Conservation (phyloP, 2,113 vertebrate genomes). For the Halcyon senegalensis region DNA sequence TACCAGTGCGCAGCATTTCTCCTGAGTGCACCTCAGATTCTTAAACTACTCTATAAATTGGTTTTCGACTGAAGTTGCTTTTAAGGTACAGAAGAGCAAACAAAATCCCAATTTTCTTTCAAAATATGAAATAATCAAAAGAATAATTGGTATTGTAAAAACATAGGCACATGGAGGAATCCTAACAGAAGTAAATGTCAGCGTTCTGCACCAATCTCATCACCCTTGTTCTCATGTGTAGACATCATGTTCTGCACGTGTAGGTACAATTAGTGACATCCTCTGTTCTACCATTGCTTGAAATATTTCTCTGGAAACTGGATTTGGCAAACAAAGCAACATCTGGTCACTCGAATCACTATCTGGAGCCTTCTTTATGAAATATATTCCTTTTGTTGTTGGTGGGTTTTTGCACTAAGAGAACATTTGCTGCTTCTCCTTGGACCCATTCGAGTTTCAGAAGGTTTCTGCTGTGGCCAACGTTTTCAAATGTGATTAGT, state of each 20-base stretch:
- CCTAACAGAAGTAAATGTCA: background rate
- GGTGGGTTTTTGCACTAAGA: background rate
- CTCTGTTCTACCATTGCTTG: background rate
- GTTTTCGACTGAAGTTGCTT: background rate
- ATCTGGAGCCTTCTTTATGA: background rate
- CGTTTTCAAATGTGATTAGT: background rate
- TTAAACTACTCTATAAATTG: background rate
- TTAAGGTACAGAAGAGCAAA: background rate
- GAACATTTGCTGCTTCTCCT: background rate
- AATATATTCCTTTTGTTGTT: background rate
- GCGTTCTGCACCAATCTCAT: background rate
- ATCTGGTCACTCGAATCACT: background rate
- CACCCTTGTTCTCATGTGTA: rapidly evolving
- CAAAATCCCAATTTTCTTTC: background rate
- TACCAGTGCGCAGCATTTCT: background rate
- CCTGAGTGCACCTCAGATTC: background rate
- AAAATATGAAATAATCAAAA: background rate
- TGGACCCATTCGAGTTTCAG: background rate
- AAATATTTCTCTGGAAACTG: background rate
- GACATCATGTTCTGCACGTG: background rate
- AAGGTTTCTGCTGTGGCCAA: background rate
- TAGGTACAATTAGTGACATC: background rate
- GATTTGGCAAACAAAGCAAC: background rate
- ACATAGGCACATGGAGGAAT: background rate
- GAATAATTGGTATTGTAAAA: background rate